Evolutionary conservation across 2,113 vertebrate species (phyloP).

Genomic region (Pipra filicauda): DNA sequence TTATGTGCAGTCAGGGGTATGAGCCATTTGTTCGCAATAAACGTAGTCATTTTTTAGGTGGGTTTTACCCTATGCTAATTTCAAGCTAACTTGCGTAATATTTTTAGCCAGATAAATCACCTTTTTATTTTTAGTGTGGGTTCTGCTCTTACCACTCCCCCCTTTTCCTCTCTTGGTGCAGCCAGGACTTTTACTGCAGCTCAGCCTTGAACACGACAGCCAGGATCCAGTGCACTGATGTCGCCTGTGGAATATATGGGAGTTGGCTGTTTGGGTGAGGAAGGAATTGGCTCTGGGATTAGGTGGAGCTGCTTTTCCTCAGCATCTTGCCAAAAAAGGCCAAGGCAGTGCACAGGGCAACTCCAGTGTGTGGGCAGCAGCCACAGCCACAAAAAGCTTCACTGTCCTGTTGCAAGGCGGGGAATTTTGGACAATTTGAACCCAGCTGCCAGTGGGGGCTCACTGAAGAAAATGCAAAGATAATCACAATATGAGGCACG

Average conservation of each 20-base stretch:
- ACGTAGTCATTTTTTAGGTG: not conserved
- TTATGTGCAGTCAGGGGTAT: not conserved
- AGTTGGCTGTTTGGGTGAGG: not conserved
- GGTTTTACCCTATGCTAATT: not conserved
- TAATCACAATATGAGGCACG: not conserved
- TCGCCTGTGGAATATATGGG: not conserved
- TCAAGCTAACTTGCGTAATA: not conserved
- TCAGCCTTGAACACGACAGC: not conserved
- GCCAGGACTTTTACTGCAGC: not conserved
- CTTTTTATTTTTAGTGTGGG: not conserved
- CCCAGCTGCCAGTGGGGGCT: not conserved
- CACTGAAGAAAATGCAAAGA: not conserved
- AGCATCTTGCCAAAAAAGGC: not conserved
- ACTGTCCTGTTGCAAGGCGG: not conserved
- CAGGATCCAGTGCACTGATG: fast-evolving
- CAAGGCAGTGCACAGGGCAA: not conserved
- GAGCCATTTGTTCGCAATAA: not conserved
- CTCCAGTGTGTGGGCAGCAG: not conserved
- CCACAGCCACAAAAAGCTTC: not conserved
- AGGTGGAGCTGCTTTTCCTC: constrained; percentile 5
- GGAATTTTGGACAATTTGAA: not conserved
- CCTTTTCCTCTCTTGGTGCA: not conserved
- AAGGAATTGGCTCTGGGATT: not conserved
- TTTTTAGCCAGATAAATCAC: not conserved
- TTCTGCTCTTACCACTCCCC: not conserved